Percentiles rank a stretch among this genome's conserved stretches.
These are phyloP conservation scores for Anniella stebbinsi DNA, from an alignment of 2,797 vertebrate species.

Conservation along the genomic window DNA sequence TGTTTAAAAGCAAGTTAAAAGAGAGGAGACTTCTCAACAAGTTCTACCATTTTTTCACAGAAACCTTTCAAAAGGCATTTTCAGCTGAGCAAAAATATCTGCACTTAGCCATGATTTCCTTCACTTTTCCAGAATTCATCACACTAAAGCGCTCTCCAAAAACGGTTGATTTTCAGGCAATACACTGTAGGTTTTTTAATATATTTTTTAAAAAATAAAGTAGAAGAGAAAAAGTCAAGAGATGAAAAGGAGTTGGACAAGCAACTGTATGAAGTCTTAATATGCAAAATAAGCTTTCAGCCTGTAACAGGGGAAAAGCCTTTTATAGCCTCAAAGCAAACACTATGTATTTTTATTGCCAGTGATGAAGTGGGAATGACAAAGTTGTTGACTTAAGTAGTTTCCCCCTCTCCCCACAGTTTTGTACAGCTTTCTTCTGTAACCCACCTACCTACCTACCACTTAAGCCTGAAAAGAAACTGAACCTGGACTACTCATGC, in stretches of 20 bases:
- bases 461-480: conserved; percentile 17
- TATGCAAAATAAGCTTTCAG: conserved; percentile 68
- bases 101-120: conserved; percentile 68
- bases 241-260: conserved; percentile 69
- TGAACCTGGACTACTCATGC: conserved; percentile 15
- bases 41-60: conserved; percentile 70
- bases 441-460: not conserved
- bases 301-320: conserved; percentile 48
- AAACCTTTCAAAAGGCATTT: conserved; percentile 59
- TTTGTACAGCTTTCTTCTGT: conserved; percentile 41
- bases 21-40: conserved; percentile 68
- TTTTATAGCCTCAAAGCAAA: conserved; percentile 56
- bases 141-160: conserved; percentile 63
- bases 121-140: conserved; percentile 61
- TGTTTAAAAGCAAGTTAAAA: conserved; percentile 43
- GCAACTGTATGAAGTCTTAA: conserved; percentile 63
- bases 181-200: conserved; percentile 54
- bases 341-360: conserved; percentile 61
- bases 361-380: conserved; percentile 47
- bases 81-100: conserved; percentile 70
- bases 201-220: conserved; percentile 22
- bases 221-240: conserved; percentile 16
- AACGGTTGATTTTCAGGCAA: conserved; percentile 70
- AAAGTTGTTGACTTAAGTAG: conserved; percentile 63
- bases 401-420: conserved; percentile 27